Conservation (phyloP, 2,113 vertebrate genomes). For the Brachyhypopomus gauderio region DNA sequence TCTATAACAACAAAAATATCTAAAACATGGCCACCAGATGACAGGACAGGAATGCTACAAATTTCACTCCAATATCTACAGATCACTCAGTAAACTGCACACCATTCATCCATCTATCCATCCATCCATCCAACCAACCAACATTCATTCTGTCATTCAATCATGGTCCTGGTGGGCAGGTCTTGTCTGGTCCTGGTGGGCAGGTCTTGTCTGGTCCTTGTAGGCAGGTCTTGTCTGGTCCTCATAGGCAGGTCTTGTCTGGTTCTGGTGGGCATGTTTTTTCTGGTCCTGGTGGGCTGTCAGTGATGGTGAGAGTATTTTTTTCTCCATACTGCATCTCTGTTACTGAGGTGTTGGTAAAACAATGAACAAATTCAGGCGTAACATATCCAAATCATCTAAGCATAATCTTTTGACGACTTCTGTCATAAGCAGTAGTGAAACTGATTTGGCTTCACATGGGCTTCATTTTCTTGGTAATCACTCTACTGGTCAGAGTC, state of each 20-base stretch:
- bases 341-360: conserved; percentile 69
- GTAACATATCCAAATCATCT: conserved; percentile 54
- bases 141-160: too few species aligned
- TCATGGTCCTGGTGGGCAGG: conserved; percentile 67
- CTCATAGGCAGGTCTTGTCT: too few species aligned
- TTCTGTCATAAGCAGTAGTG: conserved; percentile 45
- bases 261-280: conserved; percentile 67
- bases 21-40: conserved; percentile 30
- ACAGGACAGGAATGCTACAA: conserved; percentile 31
- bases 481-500: neutral
- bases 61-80: conserved; percentile 39
- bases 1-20: conserved; percentile 29
- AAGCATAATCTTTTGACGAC: conserved; percentile 67
- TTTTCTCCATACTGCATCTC: conserved; percentile 66
- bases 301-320: conserved; percentile 61
- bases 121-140: too few species aligned
- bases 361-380: too few species aligned
- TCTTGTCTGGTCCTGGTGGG: conserved; percentile 72
- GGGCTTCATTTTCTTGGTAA: conserved; percentile 38
- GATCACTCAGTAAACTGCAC: neutral
- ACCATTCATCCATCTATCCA: conserved; percentile 33
- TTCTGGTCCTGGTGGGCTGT: conserved; percentile 64
- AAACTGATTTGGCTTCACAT: conserved; percentile 40
- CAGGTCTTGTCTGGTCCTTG: conserved; percentile 58
- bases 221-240: conserved; percentile 63